Percentiles rank a stretch among this genome's conserved stretches.
These are phyloP conservation scores for Amiota mariae DNA, from an alignment of 2,888 invertebrate species.

Conservation along the genomic window DNA sequence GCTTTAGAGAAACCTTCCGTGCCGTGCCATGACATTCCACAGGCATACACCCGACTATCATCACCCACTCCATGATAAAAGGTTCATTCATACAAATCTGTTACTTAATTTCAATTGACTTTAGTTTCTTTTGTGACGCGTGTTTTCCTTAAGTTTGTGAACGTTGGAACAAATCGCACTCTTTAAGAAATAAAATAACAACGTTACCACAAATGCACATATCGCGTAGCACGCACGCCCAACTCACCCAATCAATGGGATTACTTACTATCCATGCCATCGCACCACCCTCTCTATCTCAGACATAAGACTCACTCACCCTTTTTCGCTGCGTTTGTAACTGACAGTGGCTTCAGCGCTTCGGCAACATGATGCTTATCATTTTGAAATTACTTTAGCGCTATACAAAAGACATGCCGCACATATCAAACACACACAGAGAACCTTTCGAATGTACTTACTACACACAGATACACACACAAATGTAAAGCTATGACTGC, in stretches of 20 bases:
- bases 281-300: too few species aligned
- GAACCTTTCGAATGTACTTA: not conserved
- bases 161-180: slow-evolving; percentile 58
- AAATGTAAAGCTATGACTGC: too few species aligned
- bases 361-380: slow-evolving; percentile 57
- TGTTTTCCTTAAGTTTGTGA: slow-evolving; percentile 19
- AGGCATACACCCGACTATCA: not conserved
- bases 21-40: too few species aligned
- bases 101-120: slow-evolving; percentile 67
- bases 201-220: slow-evolving; percentile 21
- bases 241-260: not conserved
- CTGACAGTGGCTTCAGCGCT: slow-evolving; percentile 13
- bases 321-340: not conserved
- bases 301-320: slow-evolving; percentile 16
- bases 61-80: not conserved
- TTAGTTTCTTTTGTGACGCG: slow-evolving; percentile 51
- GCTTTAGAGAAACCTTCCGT: too few species aligned
- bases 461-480: not conserved
- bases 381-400: slow-evolving; percentile 67
- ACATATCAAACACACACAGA: slow-evolving; percentile 40
- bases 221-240: slow-evolving; percentile 11
- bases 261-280: too few species aligned
- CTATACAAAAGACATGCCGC: slow-evolving; percentile 62
- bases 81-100: slow-evolving; percentile 55
- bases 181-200: slow-evolving; percentile 45